Conservation (phyloP, 2,888 invertebrate genomes). For the Caenorhabditis virilis region DNA sequence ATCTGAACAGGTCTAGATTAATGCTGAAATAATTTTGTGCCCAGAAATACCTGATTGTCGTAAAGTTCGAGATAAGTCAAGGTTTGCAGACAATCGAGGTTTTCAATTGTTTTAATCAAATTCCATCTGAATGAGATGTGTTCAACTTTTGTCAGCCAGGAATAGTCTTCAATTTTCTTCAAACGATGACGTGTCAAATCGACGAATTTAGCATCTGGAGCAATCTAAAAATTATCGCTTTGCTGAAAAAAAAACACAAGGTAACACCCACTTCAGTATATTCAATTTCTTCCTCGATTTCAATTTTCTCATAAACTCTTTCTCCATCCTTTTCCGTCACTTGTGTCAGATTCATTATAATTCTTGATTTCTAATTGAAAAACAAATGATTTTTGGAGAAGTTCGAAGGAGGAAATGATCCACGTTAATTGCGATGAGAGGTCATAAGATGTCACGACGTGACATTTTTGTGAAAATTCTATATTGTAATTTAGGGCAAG, state of each 20-base stretch:
- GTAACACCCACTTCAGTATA: conserved; percentile 24
- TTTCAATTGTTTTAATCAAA: conserved; percentile 90
- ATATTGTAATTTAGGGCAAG: too few species aligned
- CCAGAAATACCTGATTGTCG: conserved; percentile 84
- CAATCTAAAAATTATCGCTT: conserved; percentile 21
- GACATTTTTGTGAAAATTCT: too few species aligned
- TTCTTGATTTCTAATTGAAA: too few species aligned
- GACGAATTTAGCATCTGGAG: conserved; percentile 30
- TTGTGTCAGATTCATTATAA: conserved; percentile 29
- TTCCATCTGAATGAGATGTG: conserved; percentile 89
- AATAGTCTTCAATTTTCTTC: conserved; percentile 54
- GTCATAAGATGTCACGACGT: too few species aligned
- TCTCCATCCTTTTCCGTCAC: conserved; percentile 27
- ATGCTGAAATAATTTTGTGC: not conserved
- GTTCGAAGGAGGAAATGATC: too few species aligned
- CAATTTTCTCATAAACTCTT: conserved; percentile 23
- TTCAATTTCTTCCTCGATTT: conserved; percentile 32
- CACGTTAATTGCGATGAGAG: too few species aligned
- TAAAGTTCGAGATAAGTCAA: conserved; percentile 89
- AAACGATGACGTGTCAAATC: conserved; percentile 56
- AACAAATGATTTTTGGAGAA: too few species aligned
- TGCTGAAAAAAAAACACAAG: too few species aligned
- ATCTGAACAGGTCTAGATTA: conserved; percentile 71
- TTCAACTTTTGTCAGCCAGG: conserved; percentile 70
- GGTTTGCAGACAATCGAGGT: conserved; percentile 78